A percentile compares a stretch with the other conserved stretches of the same genome.
Conservation (phyloP, 2,888 invertebrate genomes). For the Ectemnius cavifrons region DNA sequence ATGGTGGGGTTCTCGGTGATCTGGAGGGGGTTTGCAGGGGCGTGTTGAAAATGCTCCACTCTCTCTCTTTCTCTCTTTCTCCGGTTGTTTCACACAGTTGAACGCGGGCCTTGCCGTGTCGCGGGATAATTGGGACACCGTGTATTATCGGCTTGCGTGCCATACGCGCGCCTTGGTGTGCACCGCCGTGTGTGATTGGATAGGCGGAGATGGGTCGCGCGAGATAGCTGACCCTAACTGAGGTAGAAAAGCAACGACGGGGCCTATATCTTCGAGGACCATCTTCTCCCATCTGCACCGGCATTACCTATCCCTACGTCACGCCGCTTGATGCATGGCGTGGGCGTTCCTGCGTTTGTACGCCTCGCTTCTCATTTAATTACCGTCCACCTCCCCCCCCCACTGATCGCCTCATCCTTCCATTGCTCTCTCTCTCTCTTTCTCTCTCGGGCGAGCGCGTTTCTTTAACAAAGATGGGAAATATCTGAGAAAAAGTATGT, state of each 20-base stretch:
- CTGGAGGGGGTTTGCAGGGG: conserved; percentile 55
- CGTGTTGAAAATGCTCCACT: conserved; percentile 69
- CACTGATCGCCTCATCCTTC: not conserved
- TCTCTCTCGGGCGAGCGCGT: not conserved
- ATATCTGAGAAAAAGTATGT: no score
- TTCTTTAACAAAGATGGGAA: no score
- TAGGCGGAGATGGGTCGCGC: conserved; percentile 78
- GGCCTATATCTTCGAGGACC: conserved; percentile 75
- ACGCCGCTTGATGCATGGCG: conserved; percentile 76
- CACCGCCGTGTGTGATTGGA: conserved; percentile 74
- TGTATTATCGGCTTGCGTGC: conserved; percentile 77
- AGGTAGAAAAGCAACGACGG: conserved; percentile 64
- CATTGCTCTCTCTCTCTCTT: not conserved
- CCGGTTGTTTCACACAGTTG: not conserved
- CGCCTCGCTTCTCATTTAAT: conserved; percentile 77
- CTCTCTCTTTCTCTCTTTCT: no score
- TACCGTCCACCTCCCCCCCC: conserved; percentile 57
- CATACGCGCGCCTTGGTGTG: conserved; percentile 68
- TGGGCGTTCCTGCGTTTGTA: conserved; percentile 75
- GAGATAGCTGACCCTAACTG: conserved; percentile 77
- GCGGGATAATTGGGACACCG: conserved; percentile 77
- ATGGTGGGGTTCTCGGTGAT: conserved; percentile 2
- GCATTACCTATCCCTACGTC: conserved; percentile 75
- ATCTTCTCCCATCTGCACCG: conserved; percentile 76
- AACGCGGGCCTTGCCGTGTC: conserved; percentile 70